These are phyloP conservation scores for Rambutsinella grinnellia DNA, from an alignment of 2,888 invertebrate species.

Conservation along the genomic window DNA sequence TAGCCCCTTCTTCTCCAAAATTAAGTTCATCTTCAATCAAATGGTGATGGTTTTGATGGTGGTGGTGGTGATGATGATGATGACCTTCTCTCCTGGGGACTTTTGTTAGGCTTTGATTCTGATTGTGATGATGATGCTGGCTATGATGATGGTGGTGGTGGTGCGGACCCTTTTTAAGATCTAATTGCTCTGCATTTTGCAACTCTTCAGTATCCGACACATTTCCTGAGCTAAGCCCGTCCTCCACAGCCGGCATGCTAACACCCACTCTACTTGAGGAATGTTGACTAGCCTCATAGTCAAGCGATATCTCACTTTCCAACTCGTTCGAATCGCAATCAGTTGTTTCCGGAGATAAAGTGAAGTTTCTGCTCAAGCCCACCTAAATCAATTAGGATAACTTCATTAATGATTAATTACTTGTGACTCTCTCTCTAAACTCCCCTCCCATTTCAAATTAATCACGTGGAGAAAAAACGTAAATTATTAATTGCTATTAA, in stretches of 20 bases:
- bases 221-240: conserved; percentile 93
- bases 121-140: conserved; percentile 16
- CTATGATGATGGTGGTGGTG: conserved; percentile 1
- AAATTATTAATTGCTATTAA: background rate
- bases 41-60: conserved; percentile 30
- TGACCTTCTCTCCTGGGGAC: background rate
- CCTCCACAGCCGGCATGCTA: conserved; percentile 92
- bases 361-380: conserved; percentile 85
- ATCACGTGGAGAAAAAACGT: conserved; percentile 1
- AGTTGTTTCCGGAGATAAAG: conserved; percentile 91
- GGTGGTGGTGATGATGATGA: conserved; percentile 25
- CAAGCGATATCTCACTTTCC: conserved; percentile 85
- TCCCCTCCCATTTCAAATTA: background rate
- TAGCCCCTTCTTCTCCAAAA: conserved; percentile 26
- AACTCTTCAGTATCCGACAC: conserved; percentile 85
- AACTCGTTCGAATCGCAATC: conserved; percentile 92
- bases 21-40: conserved; percentile 45
- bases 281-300: conserved; percentile 69
- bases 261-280: conserved; percentile 71
- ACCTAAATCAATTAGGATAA: conserved; percentile 70
- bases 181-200: conserved; percentile 43
- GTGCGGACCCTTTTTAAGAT: conserved; percentile 35
- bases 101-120: too few relatives aligned
- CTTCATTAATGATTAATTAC: conserved; percentile 53
- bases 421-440: background rate